Evolutionary conservation across 2,113 vertebrate genomes (phyloP).

Genomic region (Lathamus discolor): DNA sequence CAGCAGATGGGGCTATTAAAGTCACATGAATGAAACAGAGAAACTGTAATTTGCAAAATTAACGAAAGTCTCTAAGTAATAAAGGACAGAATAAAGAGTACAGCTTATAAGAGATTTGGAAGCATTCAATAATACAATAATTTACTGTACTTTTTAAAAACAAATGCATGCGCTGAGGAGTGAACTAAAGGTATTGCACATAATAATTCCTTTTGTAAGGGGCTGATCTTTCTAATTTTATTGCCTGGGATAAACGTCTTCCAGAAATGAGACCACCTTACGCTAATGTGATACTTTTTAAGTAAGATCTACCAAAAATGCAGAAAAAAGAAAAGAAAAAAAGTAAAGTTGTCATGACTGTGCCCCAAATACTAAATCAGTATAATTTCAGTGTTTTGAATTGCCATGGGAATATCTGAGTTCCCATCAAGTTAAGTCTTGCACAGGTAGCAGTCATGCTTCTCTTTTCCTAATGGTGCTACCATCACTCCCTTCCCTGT

Average conservation of each 20-base stretch:
- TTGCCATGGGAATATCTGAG: background rate
- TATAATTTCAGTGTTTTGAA: slow-evolving; percentile 37
- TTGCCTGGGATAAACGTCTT: background rate
- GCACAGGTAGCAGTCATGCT: slow-evolving; percentile 31
- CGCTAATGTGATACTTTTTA: background rate
- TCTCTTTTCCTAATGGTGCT: slow-evolving; percentile 42
- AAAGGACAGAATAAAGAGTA: background rate
- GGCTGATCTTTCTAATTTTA: background rate
- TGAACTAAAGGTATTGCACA: background rate
- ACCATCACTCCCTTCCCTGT: slow-evolving; percentile 34
- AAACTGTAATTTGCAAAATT: slow-evolving; percentile 29
- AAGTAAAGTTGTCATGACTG: background rate
- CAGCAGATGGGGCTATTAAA: slow-evolving; percentile 67
- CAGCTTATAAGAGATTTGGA: background rate
- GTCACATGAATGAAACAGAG: slow-evolving; percentile 39
- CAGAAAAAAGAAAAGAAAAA: background rate
- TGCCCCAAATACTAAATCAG: slow-evolving; percentile 7
- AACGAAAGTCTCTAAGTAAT: background rate
- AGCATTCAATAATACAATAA: background rate
- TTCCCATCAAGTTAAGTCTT: slow-evolving; percentile 52
- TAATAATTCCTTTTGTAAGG: background rate
- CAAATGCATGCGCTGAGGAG: background rate
- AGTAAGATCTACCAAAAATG: background rate
- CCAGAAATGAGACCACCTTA: background rate
- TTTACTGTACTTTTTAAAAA: background rate